phyloP scores from a whole-genome alignment of 1,140 invertebrate species.

The Papilio helenus region DNA sequence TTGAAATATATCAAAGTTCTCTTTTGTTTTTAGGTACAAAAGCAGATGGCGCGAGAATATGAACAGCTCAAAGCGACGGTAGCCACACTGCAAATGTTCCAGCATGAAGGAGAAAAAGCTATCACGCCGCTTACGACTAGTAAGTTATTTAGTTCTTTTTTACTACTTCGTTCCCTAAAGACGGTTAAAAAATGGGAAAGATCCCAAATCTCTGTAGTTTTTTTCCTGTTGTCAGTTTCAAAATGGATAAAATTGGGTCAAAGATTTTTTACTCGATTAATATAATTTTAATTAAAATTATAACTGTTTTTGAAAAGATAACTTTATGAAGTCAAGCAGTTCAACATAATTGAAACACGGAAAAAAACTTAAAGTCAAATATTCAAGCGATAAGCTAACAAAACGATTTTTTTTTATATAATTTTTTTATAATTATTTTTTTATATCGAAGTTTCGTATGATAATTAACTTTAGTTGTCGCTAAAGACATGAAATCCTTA shows the following conservation, averaged over 20 bases:
- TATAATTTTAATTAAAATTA: not conserved
- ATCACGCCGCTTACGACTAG: constrained; percentile 71
- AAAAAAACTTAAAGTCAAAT: not conserved
- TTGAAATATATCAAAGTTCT: constrained; percentile 7
- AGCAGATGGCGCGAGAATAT: constrained; percentile 94
- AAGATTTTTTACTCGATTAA: not conserved
- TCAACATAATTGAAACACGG: too few species aligned
- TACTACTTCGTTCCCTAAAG: not conserved
- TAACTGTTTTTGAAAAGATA: not conserved
- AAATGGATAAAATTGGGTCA: not conserved
- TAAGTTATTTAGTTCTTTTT: constrained; percentile 50
- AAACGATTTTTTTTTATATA: too few species aligned
- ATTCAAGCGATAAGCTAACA: not conserved
- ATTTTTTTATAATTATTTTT: not conserved
- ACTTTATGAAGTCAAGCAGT: not conserved
- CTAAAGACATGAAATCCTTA: not conserved
- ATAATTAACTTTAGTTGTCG: not conserved
- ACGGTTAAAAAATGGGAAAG: not conserved
- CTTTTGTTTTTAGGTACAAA: constrained; percentile 88
- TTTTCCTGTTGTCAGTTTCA: not conserved
- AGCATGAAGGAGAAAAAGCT: constrained; percentile 78
- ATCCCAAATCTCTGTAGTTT: not conserved
- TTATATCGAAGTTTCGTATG: not conserved
- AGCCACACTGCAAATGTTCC: constrained; percentile 80
- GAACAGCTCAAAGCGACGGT: constrained; percentile 93